Evolutionary conservation across 2,113 vertebrate genomes (phyloP).

Genomic region (Oenanthe melanoleuca): DNA sequence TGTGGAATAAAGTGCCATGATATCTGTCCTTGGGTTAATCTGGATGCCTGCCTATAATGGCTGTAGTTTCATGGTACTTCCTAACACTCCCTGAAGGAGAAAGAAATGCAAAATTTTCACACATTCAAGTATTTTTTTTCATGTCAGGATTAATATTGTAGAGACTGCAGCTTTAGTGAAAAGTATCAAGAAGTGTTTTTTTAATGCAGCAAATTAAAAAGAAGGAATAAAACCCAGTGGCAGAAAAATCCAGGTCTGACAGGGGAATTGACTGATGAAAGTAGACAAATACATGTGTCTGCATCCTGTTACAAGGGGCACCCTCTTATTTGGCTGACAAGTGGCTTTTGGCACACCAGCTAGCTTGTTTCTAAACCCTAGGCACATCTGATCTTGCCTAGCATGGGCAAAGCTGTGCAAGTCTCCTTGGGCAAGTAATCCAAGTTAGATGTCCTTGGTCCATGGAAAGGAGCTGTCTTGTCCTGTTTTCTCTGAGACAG

Average conservation of each 20-base stretch:
- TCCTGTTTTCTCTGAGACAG: neutral
- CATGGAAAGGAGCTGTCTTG: neutral
- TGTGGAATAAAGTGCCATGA: neutral
- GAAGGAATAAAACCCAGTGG: neutral
- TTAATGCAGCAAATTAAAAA: neutral
- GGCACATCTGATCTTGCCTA: neutral
- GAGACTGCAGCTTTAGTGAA: neutral
- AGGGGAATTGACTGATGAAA: neutral
- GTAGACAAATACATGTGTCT: neutral
- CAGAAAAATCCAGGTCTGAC: neutral
- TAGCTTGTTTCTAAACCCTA: neutral
- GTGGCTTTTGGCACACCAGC: slow-evolving; percentile 18
- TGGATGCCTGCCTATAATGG: neutral
- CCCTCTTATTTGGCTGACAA: neutral
- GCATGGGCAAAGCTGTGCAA: neutral
- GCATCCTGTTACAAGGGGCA: neutral
- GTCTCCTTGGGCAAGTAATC: slow-evolving; percentile 4
- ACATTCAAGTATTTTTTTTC: neutral
- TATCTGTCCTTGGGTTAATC: neutral
- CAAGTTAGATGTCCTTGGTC: neutral
- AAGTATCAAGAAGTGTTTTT: neutral
- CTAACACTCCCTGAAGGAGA: neutral
- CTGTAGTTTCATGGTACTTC: neutral
- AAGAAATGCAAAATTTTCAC: neutral
- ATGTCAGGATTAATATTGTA: neutral